Base-by-base conservation (phyloP, 2,888 invertebrate species). In the Dasypolia templi region DNA sequence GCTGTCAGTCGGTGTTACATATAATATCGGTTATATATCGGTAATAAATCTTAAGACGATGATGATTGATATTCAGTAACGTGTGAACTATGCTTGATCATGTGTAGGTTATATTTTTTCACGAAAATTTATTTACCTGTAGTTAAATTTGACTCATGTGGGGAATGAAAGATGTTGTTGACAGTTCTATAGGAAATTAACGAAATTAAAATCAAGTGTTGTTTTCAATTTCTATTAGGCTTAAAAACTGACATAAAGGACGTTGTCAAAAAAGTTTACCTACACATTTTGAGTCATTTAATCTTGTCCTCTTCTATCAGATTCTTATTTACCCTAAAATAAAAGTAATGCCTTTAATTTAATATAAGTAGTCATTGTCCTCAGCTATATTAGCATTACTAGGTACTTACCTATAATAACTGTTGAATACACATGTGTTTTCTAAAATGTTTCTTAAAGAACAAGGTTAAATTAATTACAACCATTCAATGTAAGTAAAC, bases 1-100 rank as follows among this genome's bases (percentile, higher is more conserved):
- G 55, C 74, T 63, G 84, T 71, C 86, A 86, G 64, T 46, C 32
- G 7, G 55, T 42, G 79, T 63, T 68, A 53, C 72, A 83, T n/a
- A n/a, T n/a, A n/a, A n/a, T n/a, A n/a, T n/a, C n/a, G n/a, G n/a
- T n/a, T n/a, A n/a, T n/a, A 68, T 78, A 78, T 73, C 70, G n/a
- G 61, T 56, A 67, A 73, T 85, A 71, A 82, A 82, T 86, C 70
- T 71, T 73, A 42, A 2, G 3, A 44, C n/a, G 83, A 72, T 85
- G n/a, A 32, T 63, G 82, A 71, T 82, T 68, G 77, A 67, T 67
- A 67, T 53, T 22, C 42, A 44, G 44, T 49, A 22, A 51, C 56
- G 68, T 65, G 42, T 69, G 81, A 63, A 73, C 62, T 83, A 39
- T 62, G 44, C 44, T 44, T 58, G 69, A 42, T 29, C 35, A 32